Percentiles rank a stretch among this genome's conserved stretches.
These are phyloP conservation scores for Pseudococcus viburni DNA, from an alignment of 2,888 invertebrate species.

Conservation along the genomic window DNA sequence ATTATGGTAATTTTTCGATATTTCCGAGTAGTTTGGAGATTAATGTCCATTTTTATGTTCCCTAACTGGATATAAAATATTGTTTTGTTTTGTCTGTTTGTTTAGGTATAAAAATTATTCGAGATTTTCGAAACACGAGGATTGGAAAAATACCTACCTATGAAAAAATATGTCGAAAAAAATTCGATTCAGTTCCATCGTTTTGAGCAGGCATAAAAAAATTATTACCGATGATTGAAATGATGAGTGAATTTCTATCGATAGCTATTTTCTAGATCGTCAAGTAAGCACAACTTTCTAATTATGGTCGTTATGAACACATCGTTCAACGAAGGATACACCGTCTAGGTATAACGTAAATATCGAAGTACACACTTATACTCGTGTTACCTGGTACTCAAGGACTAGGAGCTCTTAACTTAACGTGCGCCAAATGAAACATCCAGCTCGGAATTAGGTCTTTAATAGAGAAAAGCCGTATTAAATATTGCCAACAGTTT, in stretches of 20 bases:
- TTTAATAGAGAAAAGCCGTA: constrained; percentile 55
- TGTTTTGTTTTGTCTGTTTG: not conserved
- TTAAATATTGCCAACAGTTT: constrained; percentile 58
- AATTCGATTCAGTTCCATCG: not conserved
- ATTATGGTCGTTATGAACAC: constrained; percentile 1
- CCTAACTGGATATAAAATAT: not conserved
- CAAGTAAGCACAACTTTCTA: not conserved
- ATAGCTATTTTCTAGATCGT: not conserved
- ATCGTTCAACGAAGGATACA: not conserved
- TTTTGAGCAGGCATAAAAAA: not conserved
- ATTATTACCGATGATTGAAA: not conserved
- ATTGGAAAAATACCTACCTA: not conserved
- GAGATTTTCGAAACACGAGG: not conserved
- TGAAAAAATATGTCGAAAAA: not conserved
- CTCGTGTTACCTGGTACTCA: constrained; percentile 50
- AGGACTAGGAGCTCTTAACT: constrained; percentile 46
- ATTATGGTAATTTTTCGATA: not conserved
- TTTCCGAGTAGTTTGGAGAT: not conserved
- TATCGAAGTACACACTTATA: constrained; percentile 31
- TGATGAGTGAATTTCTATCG: not conserved
- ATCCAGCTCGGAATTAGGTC: constrained; percentile 30
- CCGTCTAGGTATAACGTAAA: not conserved
- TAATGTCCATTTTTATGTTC: not conserved
- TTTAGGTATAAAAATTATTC: not conserved
- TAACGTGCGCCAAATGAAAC: constrained; percentile 42